These are phyloP conservation scores for Cochlearius cochlearius DNA, from an alignment of 2,113 vertebrate species.

Conservation along the genomic window DNA sequence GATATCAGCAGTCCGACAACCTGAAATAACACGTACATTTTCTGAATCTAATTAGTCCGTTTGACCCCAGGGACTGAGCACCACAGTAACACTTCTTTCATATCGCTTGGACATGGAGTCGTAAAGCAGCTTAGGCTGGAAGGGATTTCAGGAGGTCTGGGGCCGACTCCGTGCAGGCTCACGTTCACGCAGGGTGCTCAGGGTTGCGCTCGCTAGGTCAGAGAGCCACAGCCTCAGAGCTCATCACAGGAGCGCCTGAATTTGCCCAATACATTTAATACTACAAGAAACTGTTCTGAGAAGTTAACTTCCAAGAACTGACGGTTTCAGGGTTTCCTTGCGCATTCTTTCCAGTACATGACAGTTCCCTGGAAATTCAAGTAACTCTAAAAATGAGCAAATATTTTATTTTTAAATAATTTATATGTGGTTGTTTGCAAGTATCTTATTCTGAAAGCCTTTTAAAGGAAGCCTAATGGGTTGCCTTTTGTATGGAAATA, in stretches of 20 bases:
- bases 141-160: neutral
- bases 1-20: neutral
- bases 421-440: neutral
- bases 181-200: accelerated
- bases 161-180: neutral
- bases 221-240: neutral
- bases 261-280: neutral
- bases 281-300: neutral
- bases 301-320: neutral
- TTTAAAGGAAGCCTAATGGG: neutral
- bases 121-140: accelerated
- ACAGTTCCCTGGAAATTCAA: neutral
- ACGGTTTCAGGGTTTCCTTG: neutral
- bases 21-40: neutral
- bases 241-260: neutral
- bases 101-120: no score
- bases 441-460: neutral
- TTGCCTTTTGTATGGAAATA: accelerated
- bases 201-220: neutral
- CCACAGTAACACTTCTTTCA: accelerated
- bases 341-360: neutral
- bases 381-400: neutral
- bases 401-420: neutral
- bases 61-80: neutral
- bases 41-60: neutral